These are phyloP conservation scores for Caenorhabditis japonica DNA, from an alignment of 2,888 invertebrate species.

Conservation along the genomic window DNA sequence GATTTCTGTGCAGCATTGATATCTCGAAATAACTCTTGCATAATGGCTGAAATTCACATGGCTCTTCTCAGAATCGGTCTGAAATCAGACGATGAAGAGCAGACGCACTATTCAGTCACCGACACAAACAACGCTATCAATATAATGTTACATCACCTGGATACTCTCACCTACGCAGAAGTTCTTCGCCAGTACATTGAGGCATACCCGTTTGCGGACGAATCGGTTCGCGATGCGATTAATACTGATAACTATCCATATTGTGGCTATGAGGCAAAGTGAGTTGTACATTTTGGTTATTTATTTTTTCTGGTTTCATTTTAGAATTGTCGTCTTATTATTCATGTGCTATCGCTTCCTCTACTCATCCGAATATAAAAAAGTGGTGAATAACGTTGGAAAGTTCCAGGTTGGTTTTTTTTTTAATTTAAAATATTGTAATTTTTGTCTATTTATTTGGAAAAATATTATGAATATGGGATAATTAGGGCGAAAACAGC, in stretches of 20 bases:
- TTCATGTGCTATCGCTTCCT: constrained; percentile 95
- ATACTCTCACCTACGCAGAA: constrained; percentile 97
- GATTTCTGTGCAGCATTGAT: constrained; percentile 94
- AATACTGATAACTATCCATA: constrained; percentile 84
- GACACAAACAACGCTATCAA: constrained; percentile 98
- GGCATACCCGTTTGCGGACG: constrained; percentile 37
- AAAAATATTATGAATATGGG: too few species aligned
- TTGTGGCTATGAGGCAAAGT: constrained; percentile 83
- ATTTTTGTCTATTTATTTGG: too few species aligned
- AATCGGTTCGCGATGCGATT: constrained; percentile 55
- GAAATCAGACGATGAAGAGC: constrained; percentile 92
- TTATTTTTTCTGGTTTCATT: constrained; percentile 79
- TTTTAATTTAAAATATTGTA: neutral
- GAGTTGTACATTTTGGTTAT: constrained; percentile 1
- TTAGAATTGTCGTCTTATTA: constrained; percentile 78
- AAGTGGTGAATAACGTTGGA: constrained; percentile 87
- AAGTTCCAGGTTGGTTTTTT: constrained; percentile 57
- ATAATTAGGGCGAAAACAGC: too few species aligned
- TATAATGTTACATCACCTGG: constrained; percentile 90
- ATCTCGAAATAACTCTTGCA: constrained; percentile 87
- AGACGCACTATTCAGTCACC: constrained; percentile 81
- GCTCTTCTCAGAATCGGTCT: constrained; percentile 88
- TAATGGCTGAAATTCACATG: constrained; percentile 93
- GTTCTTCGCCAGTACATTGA: constrained; percentile 45
- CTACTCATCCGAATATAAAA: constrained; percentile 91